Conservation (phyloP, 2,113 vertebrate species). For the Capreolus pygargus region DNA sequence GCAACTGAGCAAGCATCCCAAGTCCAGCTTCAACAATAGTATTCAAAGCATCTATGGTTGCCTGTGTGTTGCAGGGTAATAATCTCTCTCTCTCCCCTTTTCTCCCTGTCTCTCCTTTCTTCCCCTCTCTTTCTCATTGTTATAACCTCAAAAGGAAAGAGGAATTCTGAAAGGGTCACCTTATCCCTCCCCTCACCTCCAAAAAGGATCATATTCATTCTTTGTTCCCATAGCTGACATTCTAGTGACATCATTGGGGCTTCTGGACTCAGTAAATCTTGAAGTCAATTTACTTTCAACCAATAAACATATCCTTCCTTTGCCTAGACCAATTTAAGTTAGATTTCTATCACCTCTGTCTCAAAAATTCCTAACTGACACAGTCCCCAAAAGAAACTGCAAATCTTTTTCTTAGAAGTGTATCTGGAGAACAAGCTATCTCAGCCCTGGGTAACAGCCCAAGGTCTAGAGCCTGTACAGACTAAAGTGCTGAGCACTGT, state of each 20-base stretch:
- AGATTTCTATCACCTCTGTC: not conserved
- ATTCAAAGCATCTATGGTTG: not conserved
- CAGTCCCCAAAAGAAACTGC: not conserved
- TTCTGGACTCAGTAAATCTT: not conserved
- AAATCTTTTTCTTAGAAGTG: not conserved
- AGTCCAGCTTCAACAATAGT: not conserved
- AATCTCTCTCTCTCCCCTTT: not conserved
- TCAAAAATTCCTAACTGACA: not conserved
- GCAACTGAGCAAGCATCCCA: not conserved
- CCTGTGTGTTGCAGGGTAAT: not conserved
- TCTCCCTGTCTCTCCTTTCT: not conserved
- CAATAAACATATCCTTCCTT: not conserved
- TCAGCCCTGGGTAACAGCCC: not conserved
- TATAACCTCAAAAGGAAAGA: not conserved
- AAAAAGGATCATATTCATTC: not conserved
- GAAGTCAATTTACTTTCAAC: not conserved
- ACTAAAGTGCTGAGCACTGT: not conserved
- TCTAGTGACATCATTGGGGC: not conserved
- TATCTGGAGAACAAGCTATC: not conserved
- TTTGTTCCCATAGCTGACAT: not conserved
- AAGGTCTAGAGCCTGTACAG: not conserved
- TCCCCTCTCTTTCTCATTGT: not conserved
- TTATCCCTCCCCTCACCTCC: not conserved
- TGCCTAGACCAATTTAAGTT: not conserved
- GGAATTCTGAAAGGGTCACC: not conserved